Conservation (phyloP, 1,140 invertebrate genomes). For the Dufourea novaeangliae region DNA sequence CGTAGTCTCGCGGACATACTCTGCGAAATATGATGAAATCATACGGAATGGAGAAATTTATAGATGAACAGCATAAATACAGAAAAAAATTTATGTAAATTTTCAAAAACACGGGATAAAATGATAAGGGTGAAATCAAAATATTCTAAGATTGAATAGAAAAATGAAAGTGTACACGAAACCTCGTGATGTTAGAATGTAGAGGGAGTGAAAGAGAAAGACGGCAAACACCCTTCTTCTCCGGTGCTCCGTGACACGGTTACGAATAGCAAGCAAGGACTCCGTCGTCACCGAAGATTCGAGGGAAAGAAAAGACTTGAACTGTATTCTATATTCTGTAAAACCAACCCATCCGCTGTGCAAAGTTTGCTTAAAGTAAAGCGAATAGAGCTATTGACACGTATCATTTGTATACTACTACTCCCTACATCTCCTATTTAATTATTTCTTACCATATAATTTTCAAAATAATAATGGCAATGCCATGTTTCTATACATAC, state of each 20-base stretch:
- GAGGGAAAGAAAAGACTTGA: background rate
- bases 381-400: no score
- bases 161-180: background rate
- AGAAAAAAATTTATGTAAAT: background rate
- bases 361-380: background rate
- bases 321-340: background rate
- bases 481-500: no score
- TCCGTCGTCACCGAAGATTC: background rate
- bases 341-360: background rate
- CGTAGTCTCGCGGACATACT: no score
- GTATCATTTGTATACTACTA: background rate
- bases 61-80: background rate
- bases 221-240: background rate
- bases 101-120: no score
- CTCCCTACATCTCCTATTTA: no score
- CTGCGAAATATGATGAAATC: no score
- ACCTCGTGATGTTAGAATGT: background rate
- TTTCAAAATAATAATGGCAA: no score
- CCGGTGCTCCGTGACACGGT: constrained; percentile 14
- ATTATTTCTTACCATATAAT: no score
- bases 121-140: background rate
- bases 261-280: constrained; percentile 10
- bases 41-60: no score
- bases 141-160: background rate
- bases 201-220: background rate